phyloP scores from a whole-genome alignment of 2,797 vertebrate species.

The Oreochromis grahami region DNA sequence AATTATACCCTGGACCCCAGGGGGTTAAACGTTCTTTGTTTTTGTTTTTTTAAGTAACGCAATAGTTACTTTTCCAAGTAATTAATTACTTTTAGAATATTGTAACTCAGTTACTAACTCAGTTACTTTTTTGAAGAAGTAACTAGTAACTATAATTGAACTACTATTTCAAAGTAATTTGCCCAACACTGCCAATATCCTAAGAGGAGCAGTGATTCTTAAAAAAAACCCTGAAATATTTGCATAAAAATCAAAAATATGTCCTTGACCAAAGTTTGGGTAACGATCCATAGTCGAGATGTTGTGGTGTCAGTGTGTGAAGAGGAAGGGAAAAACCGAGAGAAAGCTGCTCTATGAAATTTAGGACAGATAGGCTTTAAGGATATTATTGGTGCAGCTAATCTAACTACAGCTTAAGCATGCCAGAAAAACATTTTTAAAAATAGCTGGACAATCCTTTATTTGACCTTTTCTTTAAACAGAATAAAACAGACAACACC shows the following conservation, averaged over 20 bases:
- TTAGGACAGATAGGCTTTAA: background rate
- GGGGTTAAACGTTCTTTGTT: too few species aligned
- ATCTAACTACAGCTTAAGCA: background rate
- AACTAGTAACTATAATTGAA: too few species aligned
- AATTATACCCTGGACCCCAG: too few species aligned
- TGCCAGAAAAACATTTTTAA: background rate
- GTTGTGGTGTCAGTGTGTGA: background rate
- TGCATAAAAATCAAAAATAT: background rate
- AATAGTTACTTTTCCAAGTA: too few species aligned
- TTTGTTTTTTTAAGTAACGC: too few species aligned
- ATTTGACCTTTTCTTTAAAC: background rate
- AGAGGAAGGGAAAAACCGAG: background rate
- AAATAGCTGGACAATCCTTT: background rate
- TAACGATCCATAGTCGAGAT: background rate
- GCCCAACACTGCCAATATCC: too few species aligned
- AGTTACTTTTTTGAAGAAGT: too few species aligned
- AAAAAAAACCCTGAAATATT: background rate
- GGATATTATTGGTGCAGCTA: background rate
- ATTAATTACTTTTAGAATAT: too few species aligned
- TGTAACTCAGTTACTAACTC: too few species aligned
- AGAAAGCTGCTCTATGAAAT: background rate
- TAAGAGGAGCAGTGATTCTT: background rate
- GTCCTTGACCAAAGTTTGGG: background rate
- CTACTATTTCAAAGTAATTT: too few species aligned
- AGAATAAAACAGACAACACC: background rate